Base-by-base conservation (phyloP, 2,797 vertebrate genomes). In the Gymnothorax javanicus region DNA sequence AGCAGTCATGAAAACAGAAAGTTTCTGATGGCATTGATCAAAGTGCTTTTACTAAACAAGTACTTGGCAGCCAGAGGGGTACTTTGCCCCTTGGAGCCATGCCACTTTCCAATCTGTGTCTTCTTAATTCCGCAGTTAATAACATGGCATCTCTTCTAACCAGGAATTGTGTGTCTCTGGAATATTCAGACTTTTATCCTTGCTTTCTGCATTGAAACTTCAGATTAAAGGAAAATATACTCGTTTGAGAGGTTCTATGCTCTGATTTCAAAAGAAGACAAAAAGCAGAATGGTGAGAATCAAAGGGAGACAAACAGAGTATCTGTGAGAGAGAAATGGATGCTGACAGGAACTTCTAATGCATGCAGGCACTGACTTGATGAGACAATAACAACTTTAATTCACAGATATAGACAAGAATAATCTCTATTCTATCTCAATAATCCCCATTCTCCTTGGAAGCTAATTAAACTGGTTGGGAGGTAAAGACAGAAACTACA, bases 61-160 rank as follows among this genome's bases (percentile, higher is more conserved):
- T 89, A 93, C 82, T 83, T 59, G 89, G 93, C 89, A 93, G 93
- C 91, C 93, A 88, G 93, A 92, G 90, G 91, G 92, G 91, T 92
- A 92, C 90, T 93, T 92, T 93, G 91, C 92, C 91, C 93, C 90
- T 92, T 94, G 93, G 93, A 93, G 88, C 3, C 0, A n/a, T 8
- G 92, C 93, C 94, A 95, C 90, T 94, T 94, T 94, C 92, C 93
- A 94, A 94, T 93, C 91, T 93, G 88, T 81, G 0, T 91, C 90
- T 93, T 90, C 90, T 91, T 89, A 92, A 86, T 59, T 82, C 79
- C 56, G 87, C 83, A 4, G 89, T 90, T 90, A 92, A 90, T 90
- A 90, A 88, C 91, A 82, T 87, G 84, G 87, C 82, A 83, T 88
- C 86, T 54, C 91, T 90, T 90, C 88, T 84, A 88, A 71, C 84